These are phyloP conservation scores for Halcyon chelicuti DNA, from an alignment of 2,797 vertebrate species.

Conservation along the genomic window DNA sequence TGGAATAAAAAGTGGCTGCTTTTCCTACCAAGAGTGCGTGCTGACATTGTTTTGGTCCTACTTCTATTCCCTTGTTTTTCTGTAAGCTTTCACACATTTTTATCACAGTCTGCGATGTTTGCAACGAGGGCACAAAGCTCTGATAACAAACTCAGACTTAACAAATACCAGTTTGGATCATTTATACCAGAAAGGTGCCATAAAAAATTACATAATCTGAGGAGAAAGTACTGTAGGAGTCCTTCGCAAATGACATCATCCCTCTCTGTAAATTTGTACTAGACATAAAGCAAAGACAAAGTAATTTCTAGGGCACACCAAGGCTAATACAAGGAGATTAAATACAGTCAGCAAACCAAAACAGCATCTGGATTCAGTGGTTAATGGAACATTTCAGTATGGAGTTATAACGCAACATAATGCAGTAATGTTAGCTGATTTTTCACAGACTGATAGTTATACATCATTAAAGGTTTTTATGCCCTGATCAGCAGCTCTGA, in stretches of 20 bases:
- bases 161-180: background rate
- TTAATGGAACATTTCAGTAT: conserved; percentile 27
- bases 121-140: background rate
- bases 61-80: background rate
- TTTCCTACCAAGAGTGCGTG: background rate
- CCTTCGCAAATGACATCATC: background rate
- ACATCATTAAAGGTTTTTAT: conserved; percentile 17
- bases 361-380: background rate
- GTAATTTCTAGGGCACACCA: background rate
- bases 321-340: background rate
- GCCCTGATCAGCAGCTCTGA: background rate
- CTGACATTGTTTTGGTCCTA: background rate
- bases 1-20: background rate
- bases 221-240: background rate
- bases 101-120: background rate
- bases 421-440: background rate
- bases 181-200: background rate
- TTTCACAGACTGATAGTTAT: conserved; percentile 7
- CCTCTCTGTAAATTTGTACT: background rate
- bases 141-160: background rate
- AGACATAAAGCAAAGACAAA: conserved; percentile 10
- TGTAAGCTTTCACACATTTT: background rate
- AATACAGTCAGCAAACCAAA: background rate
- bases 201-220: background rate
- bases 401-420: background rate